Evolutionary conservation across 2,888 invertebrate species (phyloP).

Genomic region (Orchesella flavescens): DNA sequence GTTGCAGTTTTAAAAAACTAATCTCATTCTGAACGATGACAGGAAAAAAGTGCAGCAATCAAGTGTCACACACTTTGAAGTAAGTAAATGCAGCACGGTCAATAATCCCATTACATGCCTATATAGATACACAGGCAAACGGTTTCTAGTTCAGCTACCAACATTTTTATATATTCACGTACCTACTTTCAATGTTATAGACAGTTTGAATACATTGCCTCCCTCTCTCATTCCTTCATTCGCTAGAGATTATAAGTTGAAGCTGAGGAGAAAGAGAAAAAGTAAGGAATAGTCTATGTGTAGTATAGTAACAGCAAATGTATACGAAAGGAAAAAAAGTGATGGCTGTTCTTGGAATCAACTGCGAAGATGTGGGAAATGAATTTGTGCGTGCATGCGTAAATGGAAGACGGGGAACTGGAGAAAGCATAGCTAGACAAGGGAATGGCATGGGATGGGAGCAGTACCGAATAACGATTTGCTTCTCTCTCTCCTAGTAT

Average conservation of each 20-base stretch:
- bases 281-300: neutral
- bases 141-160: neutral
- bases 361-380: slow-evolving; percentile 48
- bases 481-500: neutral
- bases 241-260: neutral
- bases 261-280: slow-evolving; percentile 24
- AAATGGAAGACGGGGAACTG: slow-evolving; percentile 50
- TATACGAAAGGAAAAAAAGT: slow-evolving; percentile 38
- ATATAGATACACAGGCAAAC: slow-evolving; percentile 4
- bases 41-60: slow-evolving; percentile 52
- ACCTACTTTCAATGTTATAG: neutral
- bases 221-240: slow-evolving; percentile 26
- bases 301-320: neutral
- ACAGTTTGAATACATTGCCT: slow-evolving; percentile 9
- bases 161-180: neutral
- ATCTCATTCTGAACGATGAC: slow-evolving; percentile 36
- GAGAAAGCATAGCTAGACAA: slow-evolving; percentile 42
- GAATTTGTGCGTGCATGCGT: slow-evolving; percentile 67
- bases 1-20: slow-evolving; percentile 19
- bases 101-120: slow-evolving; percentile 64
- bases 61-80: slow-evolving; percentile 62
- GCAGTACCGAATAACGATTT: neutral
- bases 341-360: slow-evolving; percentile 45
- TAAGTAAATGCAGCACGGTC: slow-evolving; percentile 62
- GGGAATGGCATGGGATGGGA: too few species aligned